Percentiles rank a stretch among this genome's conserved stretches.
These are phyloP conservation scores for Peromyscus melanophrys DNA, from an alignment of 2,797 vertebrate genomes.

Conservation along the genomic window DNA sequence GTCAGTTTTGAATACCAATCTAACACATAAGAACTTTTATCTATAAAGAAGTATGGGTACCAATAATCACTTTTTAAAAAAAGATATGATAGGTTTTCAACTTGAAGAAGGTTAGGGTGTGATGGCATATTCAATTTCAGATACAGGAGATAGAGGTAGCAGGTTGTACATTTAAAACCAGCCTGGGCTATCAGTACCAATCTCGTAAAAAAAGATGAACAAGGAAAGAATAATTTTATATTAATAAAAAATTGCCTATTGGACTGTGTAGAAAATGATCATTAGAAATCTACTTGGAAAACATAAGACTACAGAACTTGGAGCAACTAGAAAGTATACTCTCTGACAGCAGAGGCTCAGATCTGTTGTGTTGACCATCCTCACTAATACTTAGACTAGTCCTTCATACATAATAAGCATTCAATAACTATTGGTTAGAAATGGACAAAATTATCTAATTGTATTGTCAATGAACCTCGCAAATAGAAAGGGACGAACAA, in stretches of 20 bases:
- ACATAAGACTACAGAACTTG: not conserved
- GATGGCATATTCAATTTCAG: not conserved
- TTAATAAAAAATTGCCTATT: not conserved
- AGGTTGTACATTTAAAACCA: not conserved
- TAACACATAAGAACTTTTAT: not conserved
- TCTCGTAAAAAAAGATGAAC: not conserved
- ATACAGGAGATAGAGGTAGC: not conserved
- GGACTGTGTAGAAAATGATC: not conserved
- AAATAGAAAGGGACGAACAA: not conserved
- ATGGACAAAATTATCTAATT: not conserved
- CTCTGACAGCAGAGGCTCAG: not conserved
- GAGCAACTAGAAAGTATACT: not conserved
- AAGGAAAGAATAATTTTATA: not conserved
- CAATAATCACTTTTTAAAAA: not conserved
- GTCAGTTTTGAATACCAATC: not conserved
- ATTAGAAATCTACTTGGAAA: not conserved
- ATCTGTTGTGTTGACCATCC: not conserved
- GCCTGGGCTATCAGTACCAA: not conserved
- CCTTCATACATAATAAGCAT: not conserved
- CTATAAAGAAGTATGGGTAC: not conserved
- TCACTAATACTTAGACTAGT: not conserved
- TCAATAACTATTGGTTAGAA: not conserved
- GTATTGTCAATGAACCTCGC: no score
- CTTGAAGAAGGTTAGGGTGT: not conserved
- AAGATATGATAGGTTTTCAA: not conserved